Percentiles rank a stretch among this genome's conserved stretches.
phyloP scores from a whole-genome alignment of 2,113 vertebrate species.

The Verasper variegatus region DNA sequence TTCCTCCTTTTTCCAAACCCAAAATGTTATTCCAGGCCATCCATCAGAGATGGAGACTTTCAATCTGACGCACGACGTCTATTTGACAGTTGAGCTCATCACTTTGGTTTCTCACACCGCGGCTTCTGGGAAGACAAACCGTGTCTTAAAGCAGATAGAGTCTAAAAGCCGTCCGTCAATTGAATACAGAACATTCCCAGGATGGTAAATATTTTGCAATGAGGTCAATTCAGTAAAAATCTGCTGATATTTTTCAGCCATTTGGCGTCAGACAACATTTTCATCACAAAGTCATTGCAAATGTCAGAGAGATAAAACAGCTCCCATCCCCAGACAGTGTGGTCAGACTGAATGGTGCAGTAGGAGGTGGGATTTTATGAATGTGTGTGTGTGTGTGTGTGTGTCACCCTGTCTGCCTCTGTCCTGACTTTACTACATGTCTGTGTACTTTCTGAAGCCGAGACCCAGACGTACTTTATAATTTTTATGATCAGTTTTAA shows the following conservation, averaged over 20 bases:
- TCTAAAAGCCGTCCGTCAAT: neutral
- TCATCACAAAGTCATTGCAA: conserved; percentile 61
- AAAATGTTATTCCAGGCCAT: conserved; percentile 23
- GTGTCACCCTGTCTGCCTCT: conserved; percentile 23
- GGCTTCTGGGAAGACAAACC: conserved; percentile 20
- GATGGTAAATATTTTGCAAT: conserved; percentile 35
- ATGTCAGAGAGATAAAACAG: conserved; percentile 73
- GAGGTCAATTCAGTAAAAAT: conserved; percentile 36
- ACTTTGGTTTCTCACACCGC: conserved; percentile 10
- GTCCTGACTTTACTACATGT: conserved; percentile 24
- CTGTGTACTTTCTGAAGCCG: conserved; percentile 12
- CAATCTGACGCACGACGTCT: conserved; percentile 27
- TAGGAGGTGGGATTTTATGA: neutral
- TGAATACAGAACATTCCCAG: conserved; percentile 20
- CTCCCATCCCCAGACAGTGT: conserved; percentile 41
- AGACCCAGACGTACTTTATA: conserved; percentile 29
- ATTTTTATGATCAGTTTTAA: conserved; percentile 46
- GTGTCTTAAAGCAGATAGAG: conserved; percentile 4
- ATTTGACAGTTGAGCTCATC: conserved; percentile 27
- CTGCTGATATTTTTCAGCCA: conserved; percentile 53
- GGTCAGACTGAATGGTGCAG: conserved; percentile 46
- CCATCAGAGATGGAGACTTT: conserved; percentile 28
- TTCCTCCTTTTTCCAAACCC: conserved; percentile 11
- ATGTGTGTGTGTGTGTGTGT: conserved; percentile 23
- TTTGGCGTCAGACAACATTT: conserved; percentile 45